These are phyloP conservation scores for Pocillopora verrucosa DNA, from an alignment of 64 coral and sea anemone genomes.

Conservation along the genomic window DNA sequence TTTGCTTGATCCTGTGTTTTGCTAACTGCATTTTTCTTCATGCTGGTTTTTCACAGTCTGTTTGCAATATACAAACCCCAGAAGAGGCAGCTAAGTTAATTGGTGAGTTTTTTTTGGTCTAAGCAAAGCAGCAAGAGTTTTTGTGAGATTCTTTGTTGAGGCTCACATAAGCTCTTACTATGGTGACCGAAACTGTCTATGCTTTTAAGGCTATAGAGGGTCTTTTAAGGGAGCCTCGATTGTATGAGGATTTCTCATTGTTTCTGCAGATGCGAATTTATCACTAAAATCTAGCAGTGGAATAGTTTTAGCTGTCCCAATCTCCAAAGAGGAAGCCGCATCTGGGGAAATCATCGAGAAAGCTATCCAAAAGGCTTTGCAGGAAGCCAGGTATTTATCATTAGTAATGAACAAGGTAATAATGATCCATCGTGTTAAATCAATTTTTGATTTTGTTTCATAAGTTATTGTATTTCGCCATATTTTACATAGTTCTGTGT, in stretches of 20 bases:
- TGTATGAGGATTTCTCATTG: not conserved
- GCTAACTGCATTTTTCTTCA: not conserved
- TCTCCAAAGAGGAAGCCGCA: slow-evolving; percentile 46
- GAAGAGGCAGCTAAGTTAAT: slow-evolving; percentile 87
- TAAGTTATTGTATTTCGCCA: too few relatives aligned
- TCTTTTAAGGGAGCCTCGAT: not conserved
- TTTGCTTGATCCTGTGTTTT: not conserved
- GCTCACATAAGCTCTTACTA: too few relatives aligned
- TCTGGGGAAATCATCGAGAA: slow-evolving; percentile 71
- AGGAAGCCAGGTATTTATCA: slow-evolving; percentile 71
- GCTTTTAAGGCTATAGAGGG: not conserved
- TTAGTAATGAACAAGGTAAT: not conserved
- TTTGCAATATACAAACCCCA: slow-evolving; percentile 69
- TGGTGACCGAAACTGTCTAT: not conserved
- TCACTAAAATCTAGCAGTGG: slow-evolving; percentile 79
- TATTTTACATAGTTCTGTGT: too few relatives aligned
- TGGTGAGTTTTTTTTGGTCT: slow-evolving; percentile 45
- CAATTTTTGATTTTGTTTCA: too few relatives aligned
- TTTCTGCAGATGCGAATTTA: slow-evolving; percentile 74
- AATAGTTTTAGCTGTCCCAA: slow-evolving; percentile 88
- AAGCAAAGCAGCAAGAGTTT: not conserved
- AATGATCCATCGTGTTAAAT: too few relatives aligned
- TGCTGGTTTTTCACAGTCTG: slow-evolving; percentile 26
- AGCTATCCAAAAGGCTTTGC: slow-evolving; percentile 79
- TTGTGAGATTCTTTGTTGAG: not conserved